A percentile compares a stretch with the other conserved stretches of the same genome.
These are phyloP conservation scores for Myathropa florea DNA, from an alignment of 2,888 invertebrate genomes.

Conservation along the genomic window DNA sequence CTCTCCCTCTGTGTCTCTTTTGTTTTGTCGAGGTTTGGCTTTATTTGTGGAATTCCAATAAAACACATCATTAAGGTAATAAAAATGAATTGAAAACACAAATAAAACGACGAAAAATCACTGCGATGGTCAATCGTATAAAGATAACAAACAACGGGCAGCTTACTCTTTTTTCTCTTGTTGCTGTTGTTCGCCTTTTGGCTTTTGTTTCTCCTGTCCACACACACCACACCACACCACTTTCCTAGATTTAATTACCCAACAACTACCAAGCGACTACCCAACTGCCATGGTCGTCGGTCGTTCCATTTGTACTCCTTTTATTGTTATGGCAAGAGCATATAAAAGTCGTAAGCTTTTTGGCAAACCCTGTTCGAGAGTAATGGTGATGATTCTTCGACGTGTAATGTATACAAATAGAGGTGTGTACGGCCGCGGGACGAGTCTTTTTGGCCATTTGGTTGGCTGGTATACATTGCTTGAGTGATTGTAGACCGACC, in stretches of 20 bases:
- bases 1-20: no score
- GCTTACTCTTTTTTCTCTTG: constrained; percentile 18
- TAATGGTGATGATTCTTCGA: constrained; percentile 63
- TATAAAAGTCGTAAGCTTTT: constrained; percentile 64
- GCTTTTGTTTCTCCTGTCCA: constrained; percentile 54
- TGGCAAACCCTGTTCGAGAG: constrained; percentile 61
- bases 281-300: neutral
- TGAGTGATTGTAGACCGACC: constrained; percentile 22
- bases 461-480: neutral
- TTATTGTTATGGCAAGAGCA: constrained; percentile 62
- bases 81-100: constrained; percentile 67
- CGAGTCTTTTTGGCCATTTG: no score
- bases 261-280: constrained; percentile 33
- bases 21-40: neutral
- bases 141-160: constrained; percentile 61
- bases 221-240: constrained; percentile 27
- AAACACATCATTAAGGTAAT: constrained; percentile 68
- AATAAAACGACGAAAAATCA: constrained; percentile 60
- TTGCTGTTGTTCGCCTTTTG: no score
- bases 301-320: constrained; percentile 61
- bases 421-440: constrained; percentile 46
- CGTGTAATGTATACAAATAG: constrained; percentile 68
- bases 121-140: constrained; percentile 64
- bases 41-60: constrained; percentile 65
- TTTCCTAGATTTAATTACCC: constrained; percentile 66